A percentile compares a stretch with the other conserved stretches of the same genome.
Evolutionary conservation across 2,113 vertebrate species (phyloP).

Genomic region (Phyllostomus hastatus): DNA sequence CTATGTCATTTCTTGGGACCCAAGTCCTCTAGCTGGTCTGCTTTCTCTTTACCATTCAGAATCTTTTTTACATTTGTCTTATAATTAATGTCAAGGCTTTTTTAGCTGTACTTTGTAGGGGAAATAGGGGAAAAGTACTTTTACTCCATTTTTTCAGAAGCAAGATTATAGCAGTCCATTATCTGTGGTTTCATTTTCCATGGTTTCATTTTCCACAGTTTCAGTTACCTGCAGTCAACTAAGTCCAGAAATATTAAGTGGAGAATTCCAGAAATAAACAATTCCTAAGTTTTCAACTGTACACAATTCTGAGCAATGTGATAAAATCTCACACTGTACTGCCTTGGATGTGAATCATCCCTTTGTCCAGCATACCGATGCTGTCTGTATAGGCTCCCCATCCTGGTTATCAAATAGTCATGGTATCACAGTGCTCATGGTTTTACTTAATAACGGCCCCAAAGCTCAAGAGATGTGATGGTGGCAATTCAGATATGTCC

Average conservation of each 20-base stretch:
- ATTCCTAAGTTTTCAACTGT: neutral
- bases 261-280: neutral
- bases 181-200: neutral
- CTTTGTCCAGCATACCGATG: neutral
- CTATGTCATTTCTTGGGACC: neutral
- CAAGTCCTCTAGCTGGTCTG: neutral
- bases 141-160: neutral
- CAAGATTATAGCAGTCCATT: neutral
- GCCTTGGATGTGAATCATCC: neutral
- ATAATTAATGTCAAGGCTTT: neutral
- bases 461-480: neutral
- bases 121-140: neutral
- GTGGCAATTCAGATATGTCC: neutral
- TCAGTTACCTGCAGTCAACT: neutral
- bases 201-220: neutral
- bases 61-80: neutral
- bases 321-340: neutral
- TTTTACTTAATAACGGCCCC: neutral
- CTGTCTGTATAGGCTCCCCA: neutral
- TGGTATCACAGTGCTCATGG: neutral
- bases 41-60: neutral
- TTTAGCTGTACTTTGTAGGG: neutral
- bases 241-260: neutral
- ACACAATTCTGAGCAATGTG: neutral
- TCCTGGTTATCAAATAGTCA: neutral